A percentile compares a stretch with the other conserved stretches of the same genome.
These are phyloP conservation scores for Antitype chi DNA, from an alignment of 2,888 invertebrate genomes.

Conservation along the genomic window DNA sequence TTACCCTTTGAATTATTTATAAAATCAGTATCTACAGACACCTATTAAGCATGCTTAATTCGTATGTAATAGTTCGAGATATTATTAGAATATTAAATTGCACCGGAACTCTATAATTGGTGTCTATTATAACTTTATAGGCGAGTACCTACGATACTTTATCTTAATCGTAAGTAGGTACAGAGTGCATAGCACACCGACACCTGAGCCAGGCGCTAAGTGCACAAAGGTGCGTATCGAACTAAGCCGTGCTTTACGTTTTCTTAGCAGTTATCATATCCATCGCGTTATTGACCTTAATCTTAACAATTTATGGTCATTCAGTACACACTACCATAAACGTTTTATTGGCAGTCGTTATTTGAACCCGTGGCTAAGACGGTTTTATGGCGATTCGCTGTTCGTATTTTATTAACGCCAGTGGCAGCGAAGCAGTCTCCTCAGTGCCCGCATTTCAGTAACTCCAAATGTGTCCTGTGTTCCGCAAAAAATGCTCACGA, in stretches of 20 bases:
- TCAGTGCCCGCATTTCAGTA: conserved; percentile 55
- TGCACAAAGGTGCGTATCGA: conserved; percentile 59
- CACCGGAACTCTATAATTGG: conserved; percentile 65
- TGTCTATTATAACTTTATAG: conserved; percentile 59
- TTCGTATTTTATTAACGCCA: conserved; percentile 72
- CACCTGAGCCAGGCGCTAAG: conserved; percentile 49
- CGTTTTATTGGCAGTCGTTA: conserved; percentile 87
- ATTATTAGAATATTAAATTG: conserved; percentile 59
- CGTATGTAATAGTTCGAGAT: conserved; percentile 40
- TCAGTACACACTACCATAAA: conserved; percentile 85
- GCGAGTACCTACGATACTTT: conserved; percentile 38
- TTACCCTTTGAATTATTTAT: conserved; percentile 35
- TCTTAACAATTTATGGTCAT: conserved; percentile 88
- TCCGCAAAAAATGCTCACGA: conserved; percentile 60
- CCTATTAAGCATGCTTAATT: conserved; percentile 39
- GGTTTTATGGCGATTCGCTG: conserved; percentile 75
- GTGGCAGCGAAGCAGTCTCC: conserved; percentile 49
- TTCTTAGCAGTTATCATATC: conserved; percentile 85
- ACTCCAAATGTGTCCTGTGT: conserved; percentile 57
- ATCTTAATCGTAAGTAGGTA: conserved; percentile 28
- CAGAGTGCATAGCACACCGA: conserved; percentile 32
- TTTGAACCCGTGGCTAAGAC: conserved; percentile 80
- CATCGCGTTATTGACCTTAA: conserved; percentile 89
- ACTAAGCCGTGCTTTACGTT: conserved; percentile 66
- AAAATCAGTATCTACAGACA: conserved; percentile 34